Conservation (phyloP, 2,888 invertebrate genomes). For the Zhengitettix transpicula region DNA sequence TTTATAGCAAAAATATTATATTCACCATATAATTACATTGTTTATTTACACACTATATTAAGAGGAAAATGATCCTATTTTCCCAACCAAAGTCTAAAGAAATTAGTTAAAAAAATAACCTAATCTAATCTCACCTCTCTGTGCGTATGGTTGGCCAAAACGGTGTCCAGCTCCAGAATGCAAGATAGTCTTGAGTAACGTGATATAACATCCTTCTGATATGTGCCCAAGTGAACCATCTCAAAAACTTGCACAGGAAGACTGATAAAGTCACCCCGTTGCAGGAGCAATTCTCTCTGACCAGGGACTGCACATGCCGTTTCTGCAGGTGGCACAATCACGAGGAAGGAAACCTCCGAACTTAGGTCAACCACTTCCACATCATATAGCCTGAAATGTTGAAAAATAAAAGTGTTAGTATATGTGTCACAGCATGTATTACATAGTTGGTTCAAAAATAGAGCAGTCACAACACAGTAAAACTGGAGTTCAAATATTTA, state of each 20-base stretch:
- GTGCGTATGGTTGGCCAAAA: conserved; percentile 81
- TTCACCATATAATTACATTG: no score
- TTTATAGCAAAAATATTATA: no score
- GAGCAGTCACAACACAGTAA: background rate
- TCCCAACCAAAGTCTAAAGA: no score
- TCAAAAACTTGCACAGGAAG: conserved; percentile 87
- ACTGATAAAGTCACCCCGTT: conserved; percentile 70
- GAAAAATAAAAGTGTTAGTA: no score
- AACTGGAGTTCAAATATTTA: no score
- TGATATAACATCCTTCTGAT: conserved; percentile 77
- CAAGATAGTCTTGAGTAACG: conserved; percentile 87
- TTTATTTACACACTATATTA: no score
- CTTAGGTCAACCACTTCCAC: conserved; percentile 87
- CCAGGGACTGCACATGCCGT: conserved; percentile 83
- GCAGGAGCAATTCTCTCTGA: conserved; percentile 66
- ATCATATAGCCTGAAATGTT: conserved; percentile 77
- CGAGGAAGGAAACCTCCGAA: conserved; percentile 75
- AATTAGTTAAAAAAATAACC: no score
- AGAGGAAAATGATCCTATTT: no score
- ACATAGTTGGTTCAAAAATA: background rate
- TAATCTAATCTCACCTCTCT: conserved; percentile 60
- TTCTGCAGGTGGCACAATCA: conserved; percentile 84
- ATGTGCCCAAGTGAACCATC: conserved; percentile 90
- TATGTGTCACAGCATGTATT: no score
- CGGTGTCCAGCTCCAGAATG: conserved; percentile 80